Evolutionary conservation across 2,888 invertebrate genomes (phyloP).

Genomic region (Nemotelus nigrinus): DNA sequence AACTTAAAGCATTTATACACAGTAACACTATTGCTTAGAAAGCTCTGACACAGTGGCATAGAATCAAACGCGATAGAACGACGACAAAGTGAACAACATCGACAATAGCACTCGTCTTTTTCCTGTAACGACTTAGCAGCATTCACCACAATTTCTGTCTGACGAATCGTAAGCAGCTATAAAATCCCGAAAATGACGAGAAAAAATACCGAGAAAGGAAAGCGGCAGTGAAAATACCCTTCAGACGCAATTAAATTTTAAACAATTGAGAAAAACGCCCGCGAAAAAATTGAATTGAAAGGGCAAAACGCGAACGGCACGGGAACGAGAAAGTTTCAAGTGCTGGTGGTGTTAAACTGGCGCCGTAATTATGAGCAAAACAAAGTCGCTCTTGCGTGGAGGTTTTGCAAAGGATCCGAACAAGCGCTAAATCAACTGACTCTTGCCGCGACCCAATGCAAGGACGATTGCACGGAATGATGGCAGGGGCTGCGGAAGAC

Average conservation of each 20-base stretch:
- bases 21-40: slow-evolving; percentile 27
- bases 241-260: slow-evolving; percentile 37
- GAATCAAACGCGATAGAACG: neutral
- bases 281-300: slow-evolving; percentile 5
- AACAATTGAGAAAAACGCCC: slow-evolving; percentile 35
- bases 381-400: slow-evolving; percentile 24
- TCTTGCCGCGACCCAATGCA: no score
- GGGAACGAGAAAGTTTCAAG: slow-evolving; percentile 22
- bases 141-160: slow-evolving; percentile 24
- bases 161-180: no score
- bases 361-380: slow-evolving; percentile 33
- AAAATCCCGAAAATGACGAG: neutral
- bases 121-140: slow-evolving; percentile 9
- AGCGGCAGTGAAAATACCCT: slow-evolving; percentile 17
- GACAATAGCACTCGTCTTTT: slow-evolving; percentile 35
- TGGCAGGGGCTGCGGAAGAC: neutral
- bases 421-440: slow-evolving; percentile 3
- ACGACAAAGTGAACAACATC: slow-evolving; percentile 35
- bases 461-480: neutral
- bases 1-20: slow-evolving; percentile 26
- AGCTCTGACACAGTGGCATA: slow-evolving; percentile 30
- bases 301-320: slow-evolving; percentile 11
- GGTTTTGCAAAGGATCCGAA: neutral
- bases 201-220: neutral
- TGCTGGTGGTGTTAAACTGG: slow-evolving; percentile 34